phyloP scores from a whole-genome alignment of 2,888 invertebrate species.

The Drosophila bunnanda region DNA sequence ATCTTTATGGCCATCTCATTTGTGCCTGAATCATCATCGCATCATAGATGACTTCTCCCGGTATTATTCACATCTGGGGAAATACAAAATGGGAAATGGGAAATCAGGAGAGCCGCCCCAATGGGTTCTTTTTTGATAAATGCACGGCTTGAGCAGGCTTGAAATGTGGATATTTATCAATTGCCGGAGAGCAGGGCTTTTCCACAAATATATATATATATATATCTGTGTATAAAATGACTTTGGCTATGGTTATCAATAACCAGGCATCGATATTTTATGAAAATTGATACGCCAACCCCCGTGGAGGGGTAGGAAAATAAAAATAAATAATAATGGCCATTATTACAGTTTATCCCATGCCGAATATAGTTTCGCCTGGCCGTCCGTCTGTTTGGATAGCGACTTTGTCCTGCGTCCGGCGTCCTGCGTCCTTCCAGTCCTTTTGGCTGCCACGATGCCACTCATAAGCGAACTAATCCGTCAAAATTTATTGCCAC shows the following conservation, averaged over 20 bases:
- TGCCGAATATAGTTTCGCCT: conserved; percentile 70
- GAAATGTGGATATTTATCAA: conserved; percentile 70
- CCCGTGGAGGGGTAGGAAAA: conserved; percentile 44
- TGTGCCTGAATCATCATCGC: conserved; percentile 15
- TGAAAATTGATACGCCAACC: conserved; percentile 75
- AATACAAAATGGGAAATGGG: conserved; percentile 5
- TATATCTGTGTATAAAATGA: conserved; percentile 59
- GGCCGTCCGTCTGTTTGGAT: conserved; percentile 10
- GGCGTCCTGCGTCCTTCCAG: conserved; percentile 15
- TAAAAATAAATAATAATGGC: conserved; percentile 79
- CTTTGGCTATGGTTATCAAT: conserved; percentile 79
- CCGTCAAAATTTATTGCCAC: conserved; percentile 78
- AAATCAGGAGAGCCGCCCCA: conserved; percentile 7
- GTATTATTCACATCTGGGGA: conserved; percentile 6
- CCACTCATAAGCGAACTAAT: conserved; percentile 77
- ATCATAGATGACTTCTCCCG: conserved; percentile 25
- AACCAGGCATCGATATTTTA: conserved; percentile 78
- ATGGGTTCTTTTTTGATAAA: conserved; percentile 55
- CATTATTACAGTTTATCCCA: conserved; percentile 77
- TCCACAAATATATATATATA: conserved; percentile 20
- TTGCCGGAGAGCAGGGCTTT: conserved; percentile 11
- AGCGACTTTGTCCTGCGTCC: conserved; percentile 3
- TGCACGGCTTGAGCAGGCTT: conserved; percentile 53
- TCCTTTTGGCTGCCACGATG: conserved; percentile 52
- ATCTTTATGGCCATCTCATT: conserved; percentile 27